A percentile compares a stretch with the other conserved stretches of the same genome.
Conservation (phyloP, 2,797 vertebrate species). For the Tapera naevia region DNA sequence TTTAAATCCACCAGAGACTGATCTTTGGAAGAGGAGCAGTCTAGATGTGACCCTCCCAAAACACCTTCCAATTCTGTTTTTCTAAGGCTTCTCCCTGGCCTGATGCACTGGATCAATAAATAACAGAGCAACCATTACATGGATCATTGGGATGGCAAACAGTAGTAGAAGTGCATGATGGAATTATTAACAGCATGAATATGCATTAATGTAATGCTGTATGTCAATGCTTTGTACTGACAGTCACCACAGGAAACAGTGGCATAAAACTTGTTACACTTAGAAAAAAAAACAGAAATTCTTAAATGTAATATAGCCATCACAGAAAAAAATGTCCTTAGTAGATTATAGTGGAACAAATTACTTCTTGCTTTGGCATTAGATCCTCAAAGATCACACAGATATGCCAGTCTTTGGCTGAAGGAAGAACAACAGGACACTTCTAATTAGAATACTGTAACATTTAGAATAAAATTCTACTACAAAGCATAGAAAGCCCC, state of each 20-base stretch:
- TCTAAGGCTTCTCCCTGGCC: not conserved
- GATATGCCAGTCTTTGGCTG: not conserved
- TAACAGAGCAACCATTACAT: not conserved
- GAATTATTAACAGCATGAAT: not conserved
- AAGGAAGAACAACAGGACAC: not conserved
- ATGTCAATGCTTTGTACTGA: not conserved
- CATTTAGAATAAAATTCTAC: not conserved
- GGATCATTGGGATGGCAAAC: not conserved
- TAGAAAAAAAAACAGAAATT: not conserved
- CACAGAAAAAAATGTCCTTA: not conserved
- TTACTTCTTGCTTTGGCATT: not conserved
- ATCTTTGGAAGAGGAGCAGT: not conserved
- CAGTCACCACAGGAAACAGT: not conserved
- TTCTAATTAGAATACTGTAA: not conserved
- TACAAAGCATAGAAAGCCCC: not conserved
- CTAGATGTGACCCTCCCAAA: not conserved
- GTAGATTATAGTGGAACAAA: not conserved
- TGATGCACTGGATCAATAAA: not conserved
- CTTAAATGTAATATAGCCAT: not conserved
- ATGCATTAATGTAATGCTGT: not conserved
- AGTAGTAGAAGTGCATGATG: not conserved
- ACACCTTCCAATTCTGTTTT: not conserved
- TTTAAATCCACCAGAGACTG: not conserved
- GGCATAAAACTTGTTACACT: not conserved
- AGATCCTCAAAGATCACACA: not conserved